Conservation (phyloP, 2,113 vertebrate species). For the Loxodonta africana region DNA sequence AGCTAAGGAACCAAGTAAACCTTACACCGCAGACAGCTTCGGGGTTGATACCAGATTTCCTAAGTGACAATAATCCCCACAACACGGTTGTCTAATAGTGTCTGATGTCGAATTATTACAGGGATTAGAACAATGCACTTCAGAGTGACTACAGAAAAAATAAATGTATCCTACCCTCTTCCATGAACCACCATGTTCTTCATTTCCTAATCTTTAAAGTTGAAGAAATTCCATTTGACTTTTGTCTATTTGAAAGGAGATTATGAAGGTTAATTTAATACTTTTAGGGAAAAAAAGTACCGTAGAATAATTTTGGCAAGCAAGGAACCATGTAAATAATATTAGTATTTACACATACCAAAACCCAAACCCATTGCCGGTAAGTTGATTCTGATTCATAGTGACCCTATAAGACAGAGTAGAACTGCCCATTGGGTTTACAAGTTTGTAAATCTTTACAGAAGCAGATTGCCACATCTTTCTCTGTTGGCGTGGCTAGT, state of each 20-base stretch:
- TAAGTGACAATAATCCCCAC: background rate
- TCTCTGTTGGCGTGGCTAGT: no score
- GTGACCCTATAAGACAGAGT: no score
- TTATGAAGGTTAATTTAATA: background rate
- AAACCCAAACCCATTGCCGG: no score
- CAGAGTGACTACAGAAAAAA: background rate
- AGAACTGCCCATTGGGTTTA: no score
- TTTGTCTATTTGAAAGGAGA: background rate
- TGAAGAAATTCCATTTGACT: background rate
- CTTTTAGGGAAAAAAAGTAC: background rate
- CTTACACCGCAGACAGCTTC: background rate
- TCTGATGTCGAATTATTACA: background rate
- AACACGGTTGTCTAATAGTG: background rate
- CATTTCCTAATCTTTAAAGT: background rate
- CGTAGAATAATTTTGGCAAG: background rate
- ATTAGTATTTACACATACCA: background rate
- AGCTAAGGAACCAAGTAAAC: background rate
- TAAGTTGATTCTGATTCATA: no score
- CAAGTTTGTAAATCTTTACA: no score
- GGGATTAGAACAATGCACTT: background rate
- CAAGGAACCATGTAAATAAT: background rate
- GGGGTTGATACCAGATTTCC: background rate
- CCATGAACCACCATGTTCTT: background rate
- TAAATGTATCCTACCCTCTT: background rate
- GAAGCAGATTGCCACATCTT: no score